Evolutionary conservation across 2,888 invertebrate genomes (phyloP), one percentile per base, ranked within the genome.

Genomic region (Scaptodrosophila latifasciaeformis): DNA sequence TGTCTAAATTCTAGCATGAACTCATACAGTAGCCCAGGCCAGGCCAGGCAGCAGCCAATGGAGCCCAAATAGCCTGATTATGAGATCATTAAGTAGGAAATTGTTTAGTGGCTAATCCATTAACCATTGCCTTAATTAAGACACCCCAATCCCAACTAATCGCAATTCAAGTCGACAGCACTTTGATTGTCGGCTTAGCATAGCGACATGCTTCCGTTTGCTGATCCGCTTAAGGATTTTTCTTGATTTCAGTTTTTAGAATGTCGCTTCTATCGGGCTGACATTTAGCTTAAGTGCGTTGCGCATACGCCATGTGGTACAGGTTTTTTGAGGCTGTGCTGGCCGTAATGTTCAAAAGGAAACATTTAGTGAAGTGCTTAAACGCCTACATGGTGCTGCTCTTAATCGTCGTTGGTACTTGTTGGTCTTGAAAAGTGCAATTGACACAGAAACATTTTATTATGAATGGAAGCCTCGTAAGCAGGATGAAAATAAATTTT

Each of bases 381-480:
- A 37, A 37, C 13, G 37, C 37, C 47, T 43, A 48, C 55, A 5
- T 27, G 4, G 18, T 15, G n/a, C 9, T 15, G 15, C 13, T 15
- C 21, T 19, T 31, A 52, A 46, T 43, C 24, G 24, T 24, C 13
- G n/a, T n/a, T n/a, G 34, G 31, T 17, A 39, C 24, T 48, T 45
- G 56, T 54, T 79, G 77, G 59, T 70, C 75, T 75, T 75, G 79
- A 79, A 65, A 64, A 62, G 40, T 47, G 77, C 67, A 79, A 79
- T 75, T 79, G 80, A 79, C 75, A 76, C 79, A 67, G 66, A 61
- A 76, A 62, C 52, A 37, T 50, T 42, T 47, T 45, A 35, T 50
- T 7, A 24, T 24, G 7, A 24, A 7, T 31, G 31, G 12, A 40
- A 21, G 40, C 17, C 40, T 21, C 19, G 19, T 40, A 21, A 70